Base-by-base conservation (phyloP, 2,888 invertebrate genomes). In the Orthonevra nobilis region DNA sequence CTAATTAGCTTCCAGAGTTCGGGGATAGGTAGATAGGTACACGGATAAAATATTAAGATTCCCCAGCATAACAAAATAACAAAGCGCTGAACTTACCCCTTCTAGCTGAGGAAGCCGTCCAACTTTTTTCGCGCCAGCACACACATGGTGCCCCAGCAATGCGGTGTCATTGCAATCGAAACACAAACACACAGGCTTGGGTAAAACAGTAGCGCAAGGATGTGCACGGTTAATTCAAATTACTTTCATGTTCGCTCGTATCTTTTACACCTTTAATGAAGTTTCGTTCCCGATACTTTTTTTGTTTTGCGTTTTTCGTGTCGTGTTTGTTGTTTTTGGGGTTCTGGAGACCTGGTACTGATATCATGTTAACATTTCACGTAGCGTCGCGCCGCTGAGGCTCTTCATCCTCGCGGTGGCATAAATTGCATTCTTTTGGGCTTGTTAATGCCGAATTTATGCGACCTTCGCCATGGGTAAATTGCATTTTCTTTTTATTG, bases 391-490 rank as follows among this genome's bases (percentile, higher is more conserved):
- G 20, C 52, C 48, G 23, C 32, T 26, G 10, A 34, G 23, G 23
- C 36, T 58, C 61, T 50, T 40, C 63, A 30, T 70, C 38, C 64
- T 34, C 30, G 19, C 26, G 44, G 52, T 70, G 36, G 58, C 36
- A 70, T 64, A 77, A 66, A 72, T 66, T 66, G 64, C 64, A 77
- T 72, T 77, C 64, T 66, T 66, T 77, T 54, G 40, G 50, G 60
- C 72, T 72, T 70, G 77, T 72, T 77, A 77, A 77, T 72, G 72
- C 40, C 64, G 64, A 77, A 77, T 77, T 77, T 77, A 77, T 77
- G 72, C 72, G 77, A 66, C 70, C 36, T 64, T 63, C 56, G 26
- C 40, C 17, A 36, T 17, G 20, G 26, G n/a, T n/a, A n/a, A n/a
- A n/a, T n/a, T n/a, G n/a, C n/a, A n/a, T n/a, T n/a, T n/a, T n/a